Percentiles rank a stretch among this genome's conserved stretches.
These are phyloP conservation scores for Triplophysa tibetana DNA, from an alignment of 2,113 vertebrate genomes.

Conservation along the genomic window DNA sequence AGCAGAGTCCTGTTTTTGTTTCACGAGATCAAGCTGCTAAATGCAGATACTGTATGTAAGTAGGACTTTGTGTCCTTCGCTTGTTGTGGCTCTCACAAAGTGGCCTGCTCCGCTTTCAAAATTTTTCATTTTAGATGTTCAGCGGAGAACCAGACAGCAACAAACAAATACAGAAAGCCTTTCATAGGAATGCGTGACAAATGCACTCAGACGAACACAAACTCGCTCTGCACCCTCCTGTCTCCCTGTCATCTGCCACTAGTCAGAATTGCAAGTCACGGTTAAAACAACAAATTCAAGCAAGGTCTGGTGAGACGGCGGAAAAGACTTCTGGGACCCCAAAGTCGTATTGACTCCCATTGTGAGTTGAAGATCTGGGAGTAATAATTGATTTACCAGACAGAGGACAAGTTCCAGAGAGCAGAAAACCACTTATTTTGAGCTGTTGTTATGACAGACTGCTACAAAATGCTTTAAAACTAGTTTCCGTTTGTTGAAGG, in stretches of 20 bases:
- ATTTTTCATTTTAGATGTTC: neutral
- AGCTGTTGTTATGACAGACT: neutral
- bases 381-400: constrained; percentile 7
- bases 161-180: neutral
- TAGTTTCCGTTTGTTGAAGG: neutral
- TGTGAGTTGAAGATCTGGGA: neutral
- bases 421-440: neutral
- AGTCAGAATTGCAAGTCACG: neutral
- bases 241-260: neutral
- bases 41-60: neutral
- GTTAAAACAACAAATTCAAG: neutral
- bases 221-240: neutral
- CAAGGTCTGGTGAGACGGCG: neutral
- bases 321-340: neutral
- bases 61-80: constrained; percentile 17
- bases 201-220: neutral
- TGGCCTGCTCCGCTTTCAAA: neutral
- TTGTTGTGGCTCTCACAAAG: neutral
- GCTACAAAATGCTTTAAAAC: too few species aligned
- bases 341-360: neutral
- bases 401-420: neutral
- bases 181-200: constrained; percentile 1
- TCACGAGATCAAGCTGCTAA: neutral
- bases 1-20: too few species aligned
- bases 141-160: neutral